Base-by-base conservation (phyloP, 2,888 invertebrate genomes). In the Tachina grossa region DNA sequence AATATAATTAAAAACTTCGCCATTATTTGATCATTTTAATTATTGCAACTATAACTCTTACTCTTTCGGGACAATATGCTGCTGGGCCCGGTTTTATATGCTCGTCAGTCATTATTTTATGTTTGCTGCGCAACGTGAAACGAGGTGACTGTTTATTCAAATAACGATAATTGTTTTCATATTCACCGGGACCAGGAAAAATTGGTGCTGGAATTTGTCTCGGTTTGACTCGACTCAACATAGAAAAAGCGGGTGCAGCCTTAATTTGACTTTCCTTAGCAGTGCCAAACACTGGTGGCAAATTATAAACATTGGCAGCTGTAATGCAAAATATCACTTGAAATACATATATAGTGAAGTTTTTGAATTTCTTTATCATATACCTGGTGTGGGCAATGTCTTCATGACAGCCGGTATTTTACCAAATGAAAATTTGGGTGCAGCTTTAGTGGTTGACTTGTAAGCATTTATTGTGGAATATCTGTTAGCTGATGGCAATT, bases 31-130 rank as follows among this genome's bases (percentile, higher is more conserved):
- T 31, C 1, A 59, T 14, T n/a, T 39, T 10, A 1, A 22, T n/a
- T n/a, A n/a, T 14, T 1, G 1, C 0, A 57, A 63, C 78, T 31
- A 31, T 0, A 31, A 31, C 31, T 31, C 31, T 87, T 93, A 98
- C 98, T 95, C 97, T 97, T 94, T 98, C 98, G 22, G 98, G 98
- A 87, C 96, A 96, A 93, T 98, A 97, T 85, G 97, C 97, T 89
- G 98, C 98, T 83, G 98, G 98, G 87, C 98, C 98, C 16, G 93
- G 93, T 91, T 96, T 97, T 90, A 94, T 94, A 53, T 96, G 96
- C 85, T 96, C 95, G 92, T 97, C 97, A 10, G 95, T 94, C 0
- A 97, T 97, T 86, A 96, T 92, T 89, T 95, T 95, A 89, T 95
- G 96, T 83, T 98, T 95, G 69, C 96, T 95, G 69, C 97, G 96